Conservation (phyloP, 1,140 invertebrate species). For the Bombyx mandarina region DNA sequence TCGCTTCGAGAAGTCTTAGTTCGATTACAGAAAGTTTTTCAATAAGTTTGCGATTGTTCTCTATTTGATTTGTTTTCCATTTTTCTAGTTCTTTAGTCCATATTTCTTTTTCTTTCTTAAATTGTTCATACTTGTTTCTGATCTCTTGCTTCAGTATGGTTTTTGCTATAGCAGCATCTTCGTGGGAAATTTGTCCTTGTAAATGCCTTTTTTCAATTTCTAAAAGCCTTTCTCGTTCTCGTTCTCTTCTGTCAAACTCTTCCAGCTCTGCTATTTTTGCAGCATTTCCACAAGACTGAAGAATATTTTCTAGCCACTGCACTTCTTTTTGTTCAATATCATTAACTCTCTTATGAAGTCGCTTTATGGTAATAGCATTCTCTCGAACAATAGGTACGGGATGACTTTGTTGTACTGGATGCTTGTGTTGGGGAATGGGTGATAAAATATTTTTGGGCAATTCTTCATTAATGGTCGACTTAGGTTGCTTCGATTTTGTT, state of each 20-base stretch:
- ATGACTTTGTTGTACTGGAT: constrained; percentile 8
- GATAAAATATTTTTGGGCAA: too few relatives aligned
- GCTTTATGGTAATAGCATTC: constrained; percentile 61
- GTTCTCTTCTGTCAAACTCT: constrained; percentile 53
- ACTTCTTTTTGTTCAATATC: constrained; percentile 67
- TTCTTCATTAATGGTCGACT: too few relatives aligned
- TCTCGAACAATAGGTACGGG: constrained; percentile 48
- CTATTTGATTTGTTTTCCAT: constrained; percentile 60
- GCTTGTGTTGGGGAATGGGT: constrained; percentile 5
- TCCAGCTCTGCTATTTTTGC: constrained; percentile 52
- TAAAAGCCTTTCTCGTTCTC: constrained; percentile 60
- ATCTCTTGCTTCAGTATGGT: constrained; percentile 57
- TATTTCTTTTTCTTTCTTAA: constrained; percentile 60
- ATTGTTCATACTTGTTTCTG: constrained; percentile 64
- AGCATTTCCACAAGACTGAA: constrained; percentile 54
- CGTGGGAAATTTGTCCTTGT: constrained; percentile 68
- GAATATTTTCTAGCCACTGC: constrained; percentile 63
- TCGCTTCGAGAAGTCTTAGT: constrained; percentile 58
- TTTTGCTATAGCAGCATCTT: constrained; percentile 72
- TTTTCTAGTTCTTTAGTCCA: constrained; percentile 64
- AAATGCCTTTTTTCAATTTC: constrained; percentile 72
- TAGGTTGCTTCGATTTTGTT: constrained; percentile 22
- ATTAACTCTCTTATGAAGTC: constrained; percentile 60
- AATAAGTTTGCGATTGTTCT: constrained; percentile 56
- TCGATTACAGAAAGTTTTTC: constrained; percentile 65